Percentiles rank a stretch among this genome's conserved stretches.
Evolutionary conservation across 2,797 vertebrate species (phyloP).

Genomic region (Euthynnus affinis): DNA sequence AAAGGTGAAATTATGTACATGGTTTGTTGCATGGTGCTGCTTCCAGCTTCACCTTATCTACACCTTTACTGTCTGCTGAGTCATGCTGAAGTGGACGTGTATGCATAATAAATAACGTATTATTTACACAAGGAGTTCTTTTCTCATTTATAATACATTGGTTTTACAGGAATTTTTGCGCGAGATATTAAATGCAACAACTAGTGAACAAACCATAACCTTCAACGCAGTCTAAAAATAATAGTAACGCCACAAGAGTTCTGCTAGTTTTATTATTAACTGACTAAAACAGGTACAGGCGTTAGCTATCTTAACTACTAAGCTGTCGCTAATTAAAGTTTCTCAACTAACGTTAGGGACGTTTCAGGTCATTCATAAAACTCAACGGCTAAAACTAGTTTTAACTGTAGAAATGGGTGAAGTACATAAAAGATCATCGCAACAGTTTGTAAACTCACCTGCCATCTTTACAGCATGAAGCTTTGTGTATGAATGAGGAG

Average conservation of each 20-base stretch:
- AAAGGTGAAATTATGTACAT: not conserved
- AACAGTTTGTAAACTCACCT: conserved; percentile 49
- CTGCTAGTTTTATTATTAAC: not conserved
- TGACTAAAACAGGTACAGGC: not conserved
- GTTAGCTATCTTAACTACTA: not conserved
- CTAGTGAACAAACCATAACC: not conserved
- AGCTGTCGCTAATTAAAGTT: too few relatives aligned
- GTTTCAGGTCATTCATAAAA: not conserved
- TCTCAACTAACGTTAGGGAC: not conserved
- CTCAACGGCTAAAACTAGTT: not conserved
- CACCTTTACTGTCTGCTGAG: conserved; percentile 28
- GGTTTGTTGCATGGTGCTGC: conserved; percentile 14
- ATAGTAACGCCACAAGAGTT: not conserved
- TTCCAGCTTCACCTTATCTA: not conserved
- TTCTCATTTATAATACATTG: not conserved
- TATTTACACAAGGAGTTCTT: not conserved
- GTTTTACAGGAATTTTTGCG: too few relatives aligned
- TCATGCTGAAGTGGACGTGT: conserved; percentile 5
- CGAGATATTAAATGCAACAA: not conserved
- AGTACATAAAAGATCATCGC: not conserved
- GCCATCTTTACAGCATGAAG: conserved; percentile 44
- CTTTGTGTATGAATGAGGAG: not conserved
- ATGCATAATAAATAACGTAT: not conserved
- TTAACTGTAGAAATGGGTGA: not conserved
- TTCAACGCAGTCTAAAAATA: not conserved